phyloP scores from a whole-genome alignment of 1,140 invertebrate species.

The Oppia nitens region DNA sequence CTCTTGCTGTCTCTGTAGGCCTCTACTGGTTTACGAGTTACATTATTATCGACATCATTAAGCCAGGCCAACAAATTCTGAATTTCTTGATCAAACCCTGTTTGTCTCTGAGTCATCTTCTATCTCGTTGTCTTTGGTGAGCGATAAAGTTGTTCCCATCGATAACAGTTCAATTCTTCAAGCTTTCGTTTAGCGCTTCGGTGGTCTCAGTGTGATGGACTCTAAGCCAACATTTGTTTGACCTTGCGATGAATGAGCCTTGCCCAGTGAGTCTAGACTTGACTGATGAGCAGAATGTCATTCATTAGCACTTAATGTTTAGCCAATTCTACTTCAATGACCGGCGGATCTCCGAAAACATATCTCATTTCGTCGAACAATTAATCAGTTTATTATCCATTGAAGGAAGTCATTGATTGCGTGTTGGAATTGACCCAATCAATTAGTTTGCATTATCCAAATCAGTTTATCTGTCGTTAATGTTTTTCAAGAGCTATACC shows the following conservation, averaged over 20 bases:
- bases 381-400: slow-evolving; percentile 77
- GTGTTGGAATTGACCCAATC: slow-evolving; percentile 94
- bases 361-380: slow-evolving; percentile 71
- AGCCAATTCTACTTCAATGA: slow-evolving; percentile 86
- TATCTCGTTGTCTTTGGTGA: slow-evolving; percentile 64
- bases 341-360: slow-evolving; percentile 65
- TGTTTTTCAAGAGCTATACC: slow-evolving; percentile 43
- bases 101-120: slow-evolving; percentile 79
- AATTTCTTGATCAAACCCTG: slow-evolving; percentile 84
- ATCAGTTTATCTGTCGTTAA: slow-evolving; percentile 76
- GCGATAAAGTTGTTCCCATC: slow-evolving; percentile 77
- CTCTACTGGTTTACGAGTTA: slow-evolving; percentile 91
- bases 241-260: slow-evolving; percentile 88
- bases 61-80: slow-evolving; percentile 86
- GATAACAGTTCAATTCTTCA: slow-evolving; percentile 65
- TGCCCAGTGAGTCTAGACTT: slow-evolving; percentile 79
- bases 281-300: slow-evolving; percentile 89
- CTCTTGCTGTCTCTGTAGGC: slow-evolving; percentile 86
- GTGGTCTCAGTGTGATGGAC: slow-evolving; percentile 63
- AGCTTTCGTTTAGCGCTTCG: slow-evolving; percentile 74
- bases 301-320: slow-evolving; percentile 90
- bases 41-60: slow-evolving; percentile 76
- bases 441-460: slow-evolving; percentile 78
- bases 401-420: slow-evolving; percentile 78
- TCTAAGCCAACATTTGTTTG: slow-evolving; percentile 65